phyloP scores from a whole-genome alignment of 2,888 invertebrate species.

The Sphaeridia pumilis region DNA sequence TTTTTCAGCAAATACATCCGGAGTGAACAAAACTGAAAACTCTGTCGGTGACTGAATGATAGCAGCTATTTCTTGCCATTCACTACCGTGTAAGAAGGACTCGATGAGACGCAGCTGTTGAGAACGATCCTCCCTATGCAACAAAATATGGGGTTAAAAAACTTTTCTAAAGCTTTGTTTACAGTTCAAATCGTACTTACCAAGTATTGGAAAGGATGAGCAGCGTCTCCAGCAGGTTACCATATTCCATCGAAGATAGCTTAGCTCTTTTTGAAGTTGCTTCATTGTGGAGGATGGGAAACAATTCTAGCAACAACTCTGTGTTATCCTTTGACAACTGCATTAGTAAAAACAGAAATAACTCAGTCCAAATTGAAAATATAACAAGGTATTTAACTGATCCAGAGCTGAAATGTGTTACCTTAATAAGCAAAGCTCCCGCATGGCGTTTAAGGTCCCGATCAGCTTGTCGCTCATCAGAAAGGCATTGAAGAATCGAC shows the following conservation, averaged over 20 bases:
- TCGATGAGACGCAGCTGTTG: constrained; percentile 28
- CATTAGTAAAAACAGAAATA: background rate
- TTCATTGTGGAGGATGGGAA: constrained; percentile 25
- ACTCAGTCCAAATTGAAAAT: background rate
- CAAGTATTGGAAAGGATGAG: constrained; percentile 30
- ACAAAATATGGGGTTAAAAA: background rate
- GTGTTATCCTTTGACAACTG: constrained; percentile 4
- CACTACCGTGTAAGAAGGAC: constrained; percentile 18
- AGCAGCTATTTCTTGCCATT: constrained; percentile 27
- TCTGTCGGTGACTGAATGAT: constrained; percentile 16
- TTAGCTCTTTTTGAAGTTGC: constrained; percentile 11
- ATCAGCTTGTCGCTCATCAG: constrained; percentile 20
- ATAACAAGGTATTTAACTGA: too few relatives aligned
- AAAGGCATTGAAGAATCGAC: constrained; percentile 29
- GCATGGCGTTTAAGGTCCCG: constrained; percentile 30
- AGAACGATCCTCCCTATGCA: constrained; percentile 23
- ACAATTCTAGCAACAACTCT: constrained; percentile 15
- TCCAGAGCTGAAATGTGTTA: constrained; percentile 3
- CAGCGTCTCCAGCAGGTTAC: constrained; percentile 24
- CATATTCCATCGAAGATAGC: constrained; percentile 25
- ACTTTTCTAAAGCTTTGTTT: background rate
- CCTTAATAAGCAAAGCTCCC: constrained; percentile 30
- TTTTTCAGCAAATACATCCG: constrained; percentile 20
- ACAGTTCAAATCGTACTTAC: constrained; percentile 17
- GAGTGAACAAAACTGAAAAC: constrained; percentile 18